phyloP scores from a whole-genome alignment of 2,888 invertebrate genomes.

The Chorisops tibialis region DNA sequence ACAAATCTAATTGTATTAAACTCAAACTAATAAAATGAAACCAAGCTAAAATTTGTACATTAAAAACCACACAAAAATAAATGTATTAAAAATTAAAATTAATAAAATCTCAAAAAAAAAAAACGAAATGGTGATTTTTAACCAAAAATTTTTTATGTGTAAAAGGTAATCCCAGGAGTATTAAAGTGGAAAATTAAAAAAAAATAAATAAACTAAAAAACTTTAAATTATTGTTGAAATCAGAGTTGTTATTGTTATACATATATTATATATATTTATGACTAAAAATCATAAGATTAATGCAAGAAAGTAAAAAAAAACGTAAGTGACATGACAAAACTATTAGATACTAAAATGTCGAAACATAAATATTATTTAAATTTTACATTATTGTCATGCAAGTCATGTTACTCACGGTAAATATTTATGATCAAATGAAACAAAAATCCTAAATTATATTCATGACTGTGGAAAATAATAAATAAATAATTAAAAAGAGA shows the following conservation, averaged over 20 bases:
- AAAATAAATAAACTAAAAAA: neutral
- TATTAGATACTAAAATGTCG: too few species aligned
- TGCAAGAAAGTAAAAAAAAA: neutral
- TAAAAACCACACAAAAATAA: neutral
- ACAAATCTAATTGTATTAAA: neutral
- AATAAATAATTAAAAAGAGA: neutral
- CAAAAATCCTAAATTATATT: too few species aligned
- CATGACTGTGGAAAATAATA: too few species aligned
- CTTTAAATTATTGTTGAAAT: slow-evolving; percentile 30
- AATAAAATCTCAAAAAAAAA: neutral
- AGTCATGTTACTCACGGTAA: too few species aligned
- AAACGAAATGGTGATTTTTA: neutral
- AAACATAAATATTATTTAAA: too few species aligned
- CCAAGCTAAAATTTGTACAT: neutral
- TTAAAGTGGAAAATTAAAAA: neutral
- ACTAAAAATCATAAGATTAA: slow-evolving; percentile 22
- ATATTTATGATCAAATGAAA: too few species aligned
- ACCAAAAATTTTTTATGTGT: neutral
- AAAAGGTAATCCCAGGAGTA: too few species aligned
- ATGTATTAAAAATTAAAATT: too few species aligned
- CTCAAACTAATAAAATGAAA: neutral
- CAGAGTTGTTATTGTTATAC: slow-evolving; percentile 35
- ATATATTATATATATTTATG: slow-evolving; percentile 30
- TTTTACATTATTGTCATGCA: too few species aligned
- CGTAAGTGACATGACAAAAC: neutral